phyloP scores from a whole-genome alignment of 2,888 invertebrate genomes.

The Crepidodera aurea region DNA sequence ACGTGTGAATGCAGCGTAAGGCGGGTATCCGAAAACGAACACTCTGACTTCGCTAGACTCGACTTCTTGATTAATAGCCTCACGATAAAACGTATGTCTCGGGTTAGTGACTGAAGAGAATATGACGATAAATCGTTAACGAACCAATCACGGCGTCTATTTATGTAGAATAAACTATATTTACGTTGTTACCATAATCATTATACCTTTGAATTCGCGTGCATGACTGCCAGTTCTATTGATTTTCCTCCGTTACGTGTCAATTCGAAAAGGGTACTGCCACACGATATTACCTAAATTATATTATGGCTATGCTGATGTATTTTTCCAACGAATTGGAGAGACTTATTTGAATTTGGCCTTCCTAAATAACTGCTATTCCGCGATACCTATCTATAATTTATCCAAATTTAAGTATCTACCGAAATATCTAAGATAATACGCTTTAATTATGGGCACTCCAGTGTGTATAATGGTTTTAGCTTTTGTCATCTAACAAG shows the following conservation, averaged over 20 bases:
- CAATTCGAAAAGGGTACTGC: constrained; percentile 46
- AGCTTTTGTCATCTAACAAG: no score
- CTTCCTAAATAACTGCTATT: constrained; percentile 26
- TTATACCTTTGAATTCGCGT: constrained; percentile 42
- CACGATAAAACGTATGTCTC: constrained; percentile 24
- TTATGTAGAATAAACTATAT: constrained; percentile 40
- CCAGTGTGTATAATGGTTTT: neutral
- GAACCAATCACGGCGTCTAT: constrained; percentile 39
- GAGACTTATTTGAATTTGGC: constrained; percentile 24
- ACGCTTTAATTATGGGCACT: neutral
- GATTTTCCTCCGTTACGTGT: constrained; percentile 49
- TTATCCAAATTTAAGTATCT: constrained; percentile 24
- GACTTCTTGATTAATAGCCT: constrained; percentile 20
- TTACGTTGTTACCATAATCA: constrained; percentile 41
- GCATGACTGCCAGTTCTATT: constrained; percentile 44
- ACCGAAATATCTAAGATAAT: constrained; percentile 15
- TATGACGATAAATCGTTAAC: constrained; percentile 38
- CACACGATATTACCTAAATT: constrained; percentile 46
- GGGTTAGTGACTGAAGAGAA: constrained; percentile 30
- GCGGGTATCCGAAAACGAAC: neutral
- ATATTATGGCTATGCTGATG: constrained; percentile 37
- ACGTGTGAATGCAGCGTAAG: neutral
- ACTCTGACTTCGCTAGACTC: neutral
- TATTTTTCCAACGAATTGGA: constrained; percentile 20
- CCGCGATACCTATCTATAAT: constrained; percentile 25